Conservation (phyloP, 2,888 invertebrate species). For the Folsomia candida region DNA sequence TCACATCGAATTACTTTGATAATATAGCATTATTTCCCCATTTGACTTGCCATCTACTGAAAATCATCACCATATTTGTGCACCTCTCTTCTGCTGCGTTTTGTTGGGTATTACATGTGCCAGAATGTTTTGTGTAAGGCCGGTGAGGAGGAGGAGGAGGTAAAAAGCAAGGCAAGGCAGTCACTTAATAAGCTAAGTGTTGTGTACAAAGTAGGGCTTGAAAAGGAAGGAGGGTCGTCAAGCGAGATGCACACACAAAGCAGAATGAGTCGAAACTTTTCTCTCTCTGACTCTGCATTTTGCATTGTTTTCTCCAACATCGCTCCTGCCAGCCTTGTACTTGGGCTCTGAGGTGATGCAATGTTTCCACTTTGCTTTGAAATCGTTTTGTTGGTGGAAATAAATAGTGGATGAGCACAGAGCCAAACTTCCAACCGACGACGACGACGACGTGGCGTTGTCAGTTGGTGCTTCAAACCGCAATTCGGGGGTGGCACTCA, state of each 20-base stretch:
- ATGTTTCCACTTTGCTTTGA: neutral
- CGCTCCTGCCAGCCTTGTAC: neutral
- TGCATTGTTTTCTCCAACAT: slow-evolving; percentile 11
- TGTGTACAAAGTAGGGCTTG: slow-evolving; percentile 17
- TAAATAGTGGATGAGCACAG: neutral
- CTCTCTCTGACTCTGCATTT: slow-evolving; percentile 16
- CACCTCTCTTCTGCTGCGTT: no score
- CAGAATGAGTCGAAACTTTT: neutral
- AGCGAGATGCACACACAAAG: neutral
- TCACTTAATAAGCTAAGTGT: slow-evolving; percentile 22
- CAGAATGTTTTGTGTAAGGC: no score
- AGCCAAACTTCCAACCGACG: no score
- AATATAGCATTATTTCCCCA: no score
- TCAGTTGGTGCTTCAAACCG: no score
- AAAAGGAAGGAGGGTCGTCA: slow-evolving; percentile 14
- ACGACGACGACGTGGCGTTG: no score
- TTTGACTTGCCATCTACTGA: no score
- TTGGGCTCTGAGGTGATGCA: neutral
- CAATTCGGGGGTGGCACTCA: no score
- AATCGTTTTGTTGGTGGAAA: neutral
- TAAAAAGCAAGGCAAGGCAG: neutral
- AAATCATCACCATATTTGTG: no score
- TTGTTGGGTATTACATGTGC: no score
- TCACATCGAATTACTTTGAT: no score
- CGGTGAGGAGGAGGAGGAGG: no score